Evolutionary conservation across 2,888 invertebrate species (phyloP).

Genomic region (Phortica okadai): DNA sequence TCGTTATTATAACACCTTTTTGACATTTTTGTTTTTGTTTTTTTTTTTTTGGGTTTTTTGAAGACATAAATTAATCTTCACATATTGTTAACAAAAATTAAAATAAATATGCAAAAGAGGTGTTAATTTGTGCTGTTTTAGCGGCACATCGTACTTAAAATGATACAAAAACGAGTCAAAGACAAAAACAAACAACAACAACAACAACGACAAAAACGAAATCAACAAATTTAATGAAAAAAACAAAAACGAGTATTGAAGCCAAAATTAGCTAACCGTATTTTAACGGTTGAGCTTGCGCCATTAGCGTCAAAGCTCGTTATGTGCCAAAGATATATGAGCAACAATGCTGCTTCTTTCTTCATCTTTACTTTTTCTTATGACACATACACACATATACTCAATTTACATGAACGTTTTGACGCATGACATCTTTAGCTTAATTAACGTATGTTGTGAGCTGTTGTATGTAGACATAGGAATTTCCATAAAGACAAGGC

Average conservation of each 20-base stretch:
- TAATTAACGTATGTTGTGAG: too few species aligned
- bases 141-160: conserved; percentile 8
- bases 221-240: conserved; percentile 7
- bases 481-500: too few species aligned
- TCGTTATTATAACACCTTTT: conserved; percentile 19
- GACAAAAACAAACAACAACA: conserved; percentile 28
- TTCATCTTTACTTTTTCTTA: background rate
- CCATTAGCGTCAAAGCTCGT: conserved; percentile 54
- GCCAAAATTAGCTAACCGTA: conserved; percentile 52
- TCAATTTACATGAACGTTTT: too few species aligned
- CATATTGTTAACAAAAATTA: conserved; percentile 7
- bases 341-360: background rate
- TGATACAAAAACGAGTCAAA: background rate
- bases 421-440: too few species aligned
- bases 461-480: too few species aligned
- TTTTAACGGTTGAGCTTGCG: conserved; percentile 55
- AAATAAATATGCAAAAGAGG: conserved; percentile 48
- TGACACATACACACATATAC: background rate
- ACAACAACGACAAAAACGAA: conserved; percentile 15
- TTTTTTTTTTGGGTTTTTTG: conserved; percentile 12
- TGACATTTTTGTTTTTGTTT: conserved; percentile 4
- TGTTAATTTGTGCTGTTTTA: conserved; percentile 42
- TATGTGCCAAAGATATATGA: conserved; percentile 45
- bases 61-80: background rate
- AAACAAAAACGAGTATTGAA: conserved; percentile 13